Base-by-base conservation (phyloP, 2,113 vertebrate genomes). In the Pogonocichla stellata region DNA sequence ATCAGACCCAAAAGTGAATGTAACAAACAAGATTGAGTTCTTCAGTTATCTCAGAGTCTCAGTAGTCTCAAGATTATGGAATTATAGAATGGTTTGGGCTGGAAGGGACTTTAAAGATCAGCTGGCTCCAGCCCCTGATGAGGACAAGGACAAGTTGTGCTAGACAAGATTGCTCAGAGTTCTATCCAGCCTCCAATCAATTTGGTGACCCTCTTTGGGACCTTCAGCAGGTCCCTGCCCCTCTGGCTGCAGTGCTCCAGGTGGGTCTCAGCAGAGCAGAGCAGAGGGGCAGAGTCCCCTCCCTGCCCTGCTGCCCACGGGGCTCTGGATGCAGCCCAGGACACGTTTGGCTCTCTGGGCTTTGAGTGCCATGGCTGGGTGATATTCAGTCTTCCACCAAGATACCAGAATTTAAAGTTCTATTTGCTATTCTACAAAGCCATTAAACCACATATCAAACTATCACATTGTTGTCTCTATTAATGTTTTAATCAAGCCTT, bases 361-460 rank as follows among this genome's bases (percentile, higher is more conserved):
- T 69, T 10, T 1, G 5, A 74, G 29, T 8, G 4, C 60, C 9
- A 4, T 26, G 28, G 10, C 9, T 3, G 3, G 24, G 2, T 5
- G 12, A 11, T 34, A 31, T 26, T n/a, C 17, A n/a, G 12, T 67
- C 31, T 11, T n/a, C 15, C n/a, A n/a, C 4, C 29, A 64, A 69
- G 38, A 57, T 14, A 73, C 1, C 5, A 28, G 14, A 75, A 74
- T 10, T 67, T 65, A 16, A 56, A 60, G 25, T 73, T 42, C 10
- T 26, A 25, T 50, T 56, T 78, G 20, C 34, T 69, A 11, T 92
- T 65, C 20, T 57, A 48, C 24, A 53, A 53, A 62, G 9, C 31
- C 36, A 33, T 33, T 25, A 79, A 82, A 56, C 6, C 38, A 4
- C 60, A 42, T 42, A 42, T 14, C 13, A 70, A 65, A 43, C 3